Conservation (phyloP, 1,140 invertebrate species). For the Marisa cornuarietis region DNA sequence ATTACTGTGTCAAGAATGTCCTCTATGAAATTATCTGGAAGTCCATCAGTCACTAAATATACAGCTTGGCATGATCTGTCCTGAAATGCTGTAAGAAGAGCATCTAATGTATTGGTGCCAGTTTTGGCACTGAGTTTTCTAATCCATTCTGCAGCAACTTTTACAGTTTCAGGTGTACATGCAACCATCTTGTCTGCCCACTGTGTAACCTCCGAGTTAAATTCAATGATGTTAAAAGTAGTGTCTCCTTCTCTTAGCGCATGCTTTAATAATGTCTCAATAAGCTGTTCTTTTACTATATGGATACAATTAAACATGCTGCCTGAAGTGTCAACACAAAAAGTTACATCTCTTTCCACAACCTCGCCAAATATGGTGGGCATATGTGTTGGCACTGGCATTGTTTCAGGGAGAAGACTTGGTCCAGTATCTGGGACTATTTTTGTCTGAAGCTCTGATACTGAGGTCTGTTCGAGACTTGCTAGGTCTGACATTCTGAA, state of each 20-base stretch:
- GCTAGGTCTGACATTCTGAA: background rate
- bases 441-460: background rate
- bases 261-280: slow-evolving; percentile 57
- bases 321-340: slow-evolving; percentile 65
- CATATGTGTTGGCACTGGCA: slow-evolving; percentile 33
- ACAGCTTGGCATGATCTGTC: slow-evolving; percentile 60
- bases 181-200: slow-evolving; percentile 66
- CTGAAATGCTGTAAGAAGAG: slow-evolving; percentile 59
- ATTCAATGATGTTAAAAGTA: slow-evolving; percentile 64
- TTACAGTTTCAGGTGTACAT: slow-evolving; percentile 63
- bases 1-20: slow-evolving; percentile 61
- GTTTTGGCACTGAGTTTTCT: slow-evolving; percentile 60
- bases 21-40: slow-evolving; percentile 63
- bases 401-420: background rate
- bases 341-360: slow-evolving; percentile 61
- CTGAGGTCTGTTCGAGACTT: background rate
- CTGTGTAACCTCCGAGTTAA: slow-evolving; percentile 63
- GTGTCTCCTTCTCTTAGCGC: slow-evolving; percentile 43
- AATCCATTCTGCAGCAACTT: slow-evolving; percentile 62
- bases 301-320: slow-evolving; percentile 63
- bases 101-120: slow-evolving; percentile 64
- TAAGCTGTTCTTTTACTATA: slow-evolving; percentile 63
- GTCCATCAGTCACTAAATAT: slow-evolving; percentile 64
- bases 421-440: background rate
- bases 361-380: slow-evolving; percentile 60